phyloP scores from a whole-genome alignment of 2,888 invertebrate species.

The Palloptera scutellata region DNA sequence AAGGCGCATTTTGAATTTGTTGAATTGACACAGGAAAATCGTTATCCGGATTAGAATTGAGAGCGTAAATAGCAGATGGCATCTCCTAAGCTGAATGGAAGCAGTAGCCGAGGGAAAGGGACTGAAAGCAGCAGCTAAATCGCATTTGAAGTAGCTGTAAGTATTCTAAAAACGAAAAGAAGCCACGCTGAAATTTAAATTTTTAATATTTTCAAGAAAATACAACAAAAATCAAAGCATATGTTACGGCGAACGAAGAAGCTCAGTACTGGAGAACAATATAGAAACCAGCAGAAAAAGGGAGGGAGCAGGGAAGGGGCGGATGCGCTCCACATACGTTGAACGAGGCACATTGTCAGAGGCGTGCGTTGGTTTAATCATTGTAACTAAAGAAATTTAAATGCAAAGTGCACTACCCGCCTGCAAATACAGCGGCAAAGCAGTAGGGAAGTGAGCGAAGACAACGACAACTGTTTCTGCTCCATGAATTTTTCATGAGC shows the following conservation, averaged over 20 bases:
- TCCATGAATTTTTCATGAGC: slow-evolving; percentile 31
- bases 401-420: slow-evolving; percentile 25
- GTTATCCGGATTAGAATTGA: slow-evolving; percentile 51
- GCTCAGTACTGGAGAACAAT: background rate
- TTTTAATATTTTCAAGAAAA: background rate
- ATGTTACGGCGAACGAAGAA: too few relatives aligned
- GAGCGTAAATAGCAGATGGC: background rate
- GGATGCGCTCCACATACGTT: background rate
- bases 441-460: background rate
- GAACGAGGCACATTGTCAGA: background rate
- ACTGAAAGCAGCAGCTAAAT: too few relatives aligned
- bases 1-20: slow-evolving; percentile 37
- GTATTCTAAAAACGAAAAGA: background rate
- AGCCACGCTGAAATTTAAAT: slow-evolving; percentile 17
- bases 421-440: background rate
- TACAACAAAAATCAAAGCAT: background rate
- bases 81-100: background rate
- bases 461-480: background rate
- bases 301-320: background rate
- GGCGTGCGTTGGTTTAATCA: background rate
- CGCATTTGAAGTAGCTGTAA: background rate
- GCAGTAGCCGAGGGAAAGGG: too few relatives aligned
- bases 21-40: slow-evolving; percentile 55
- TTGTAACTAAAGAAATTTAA: slow-evolving; percentile 10
- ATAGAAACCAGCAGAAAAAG: background rate